phyloP scores from a whole-genome alignment of 92 coral and sea anemone genomes.

The Heliopora coerulea region DNA sequence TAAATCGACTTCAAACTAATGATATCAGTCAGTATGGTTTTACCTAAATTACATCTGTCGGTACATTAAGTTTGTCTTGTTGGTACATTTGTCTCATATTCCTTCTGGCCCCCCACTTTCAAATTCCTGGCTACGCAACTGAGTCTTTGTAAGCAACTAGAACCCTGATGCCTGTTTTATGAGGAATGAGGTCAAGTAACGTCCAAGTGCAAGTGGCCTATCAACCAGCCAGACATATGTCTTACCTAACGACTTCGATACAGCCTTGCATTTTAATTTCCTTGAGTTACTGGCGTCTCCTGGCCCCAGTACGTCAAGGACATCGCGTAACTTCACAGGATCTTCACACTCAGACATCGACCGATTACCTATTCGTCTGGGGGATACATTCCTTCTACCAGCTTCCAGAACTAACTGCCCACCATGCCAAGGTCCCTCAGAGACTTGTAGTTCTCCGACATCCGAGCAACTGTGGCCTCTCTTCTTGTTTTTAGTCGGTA shows the following conservation, averaged over 20 bases:
- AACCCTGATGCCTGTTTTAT: no score
- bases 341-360: constrained; percentile 32
- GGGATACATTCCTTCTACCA: neutral
- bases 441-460: neutral
- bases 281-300: neutral
- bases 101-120: no score
- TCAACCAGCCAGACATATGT: no score
- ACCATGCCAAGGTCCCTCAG: neutral
- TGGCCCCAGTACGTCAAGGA: neutral
- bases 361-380: neutral
- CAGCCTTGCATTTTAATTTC: neutral
- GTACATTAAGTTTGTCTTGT: no score
- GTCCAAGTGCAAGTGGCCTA: no score
- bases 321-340: neutral
- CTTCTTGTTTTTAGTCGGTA: neutral
- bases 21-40: no score
- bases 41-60: no score
- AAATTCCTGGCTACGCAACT: no score
- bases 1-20: no score
- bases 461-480: neutral
- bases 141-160: no score
- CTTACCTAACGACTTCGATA: constrained; percentile 40
- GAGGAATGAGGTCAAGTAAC: no score
- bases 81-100: no score
- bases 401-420: neutral